Conservation (phyloP, 2,888 invertebrate species). For the Macroteleia sp. region DNA sequence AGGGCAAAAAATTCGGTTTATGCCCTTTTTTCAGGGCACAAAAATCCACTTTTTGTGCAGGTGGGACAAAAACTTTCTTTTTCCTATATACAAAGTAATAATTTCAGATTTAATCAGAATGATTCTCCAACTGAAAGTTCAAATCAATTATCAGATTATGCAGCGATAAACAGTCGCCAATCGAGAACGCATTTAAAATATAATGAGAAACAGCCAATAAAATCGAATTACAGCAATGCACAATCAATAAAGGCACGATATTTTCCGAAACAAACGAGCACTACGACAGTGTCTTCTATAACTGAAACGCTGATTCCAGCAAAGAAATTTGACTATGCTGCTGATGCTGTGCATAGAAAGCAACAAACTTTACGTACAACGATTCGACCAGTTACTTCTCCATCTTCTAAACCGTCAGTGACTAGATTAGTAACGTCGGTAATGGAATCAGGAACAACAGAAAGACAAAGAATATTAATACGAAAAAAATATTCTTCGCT, state of each 20-base stretch:
- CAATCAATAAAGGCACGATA: constrained; percentile 68
- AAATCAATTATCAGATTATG: no score
- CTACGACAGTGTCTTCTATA: constrained; percentile 72
- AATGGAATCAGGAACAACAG: constrained; percentile 84
- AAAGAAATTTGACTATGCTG: constrained; percentile 79
- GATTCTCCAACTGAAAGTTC: no score
- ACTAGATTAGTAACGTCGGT: constrained; percentile 84
- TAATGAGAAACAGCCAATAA: not conserved
- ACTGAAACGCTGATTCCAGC: constrained; percentile 81
- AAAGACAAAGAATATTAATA: constrained; percentile 83
- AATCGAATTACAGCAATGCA: constrained; percentile 14
- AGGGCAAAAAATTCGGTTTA: no score
- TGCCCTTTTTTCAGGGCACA: no score
- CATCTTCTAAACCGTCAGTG: constrained; percentile 77
- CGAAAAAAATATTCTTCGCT: constrained; percentile 80
- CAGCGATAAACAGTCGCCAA: constrained; percentile 46
- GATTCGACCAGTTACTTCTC: constrained; percentile 59
- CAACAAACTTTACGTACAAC: constrained; percentile 75
- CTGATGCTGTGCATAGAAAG: constrained; percentile 78
- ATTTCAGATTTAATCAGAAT: not conserved
- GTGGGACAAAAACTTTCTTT: no score
- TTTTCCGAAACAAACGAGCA: constrained; percentile 72
- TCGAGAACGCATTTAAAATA: constrained; percentile 48
- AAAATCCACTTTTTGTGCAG: no score
- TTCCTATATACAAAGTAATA: no score